Base-by-base conservation (phyloP, 2,113 vertebrate genomes). In the Rhinolophus ferrumequinum region DNA sequence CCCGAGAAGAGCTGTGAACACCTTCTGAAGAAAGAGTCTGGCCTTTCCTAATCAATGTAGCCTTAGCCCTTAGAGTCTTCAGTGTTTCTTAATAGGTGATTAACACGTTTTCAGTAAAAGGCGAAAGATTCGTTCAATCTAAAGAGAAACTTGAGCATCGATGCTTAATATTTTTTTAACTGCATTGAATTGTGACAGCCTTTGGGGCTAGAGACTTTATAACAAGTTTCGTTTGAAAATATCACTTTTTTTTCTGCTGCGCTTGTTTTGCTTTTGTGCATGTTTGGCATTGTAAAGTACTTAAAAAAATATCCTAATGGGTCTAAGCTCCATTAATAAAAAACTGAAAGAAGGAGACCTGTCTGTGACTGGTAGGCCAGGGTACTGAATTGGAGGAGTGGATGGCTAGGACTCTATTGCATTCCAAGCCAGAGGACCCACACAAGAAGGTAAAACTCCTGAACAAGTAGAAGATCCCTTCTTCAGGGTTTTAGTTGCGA, bases 241-340 rank as follows among this genome's bases (percentile, higher is more conserved):
- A 41, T 33, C 18, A 44, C 24, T n/a, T n/a, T 95, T 66, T 44
- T 52, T 33, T 33, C n/a, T 69, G 33, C 22, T 64, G 2, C 47
- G 28, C 72, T 92, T 47, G 54, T 44, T 93, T 83, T 66, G 3
- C 5, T 52, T 84, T 88, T 21, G 2, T 76, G 54, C 26, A 79
- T 94, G 16, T 3, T 90, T 72, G 35, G 9, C 60, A 80, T 75
- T 62, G 73, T 54, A 35, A 52, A 60, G 4, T 70, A 52, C 16
- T 0, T 60, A 14, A 52, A 52, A 52, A 52, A 52, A 52, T 7
- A 52, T 52, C 50, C 50, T 52, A 10, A 52, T 14, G 9, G 2
- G 10, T 80, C 64, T 95, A 12, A 84, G 15, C 12, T 96, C 13
- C 64, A 1, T 56, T 67, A 81, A 91, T 60, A 44, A 96, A 38